phyloP scores from a whole-genome alignment of 1,140 invertebrate genomes.

The Lysiphlebus fabarum region DNA sequence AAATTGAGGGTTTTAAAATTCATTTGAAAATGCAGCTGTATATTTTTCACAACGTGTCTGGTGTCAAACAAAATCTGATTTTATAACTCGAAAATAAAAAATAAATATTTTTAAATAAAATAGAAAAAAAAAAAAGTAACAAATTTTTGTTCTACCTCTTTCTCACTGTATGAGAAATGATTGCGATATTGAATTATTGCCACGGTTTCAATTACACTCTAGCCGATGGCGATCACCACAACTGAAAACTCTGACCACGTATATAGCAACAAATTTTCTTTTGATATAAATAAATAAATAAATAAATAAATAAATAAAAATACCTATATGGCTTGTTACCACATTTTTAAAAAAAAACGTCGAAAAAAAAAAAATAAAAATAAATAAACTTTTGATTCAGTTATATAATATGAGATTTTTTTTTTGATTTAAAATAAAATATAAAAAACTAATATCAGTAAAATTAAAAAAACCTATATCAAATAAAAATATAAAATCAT shows the following conservation, averaged over 20 bases:
- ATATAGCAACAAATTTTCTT: conserved; percentile 23
- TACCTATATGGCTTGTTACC: conserved; percentile 24
- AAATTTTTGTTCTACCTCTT: conserved; percentile 1
- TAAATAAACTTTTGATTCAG: no score
- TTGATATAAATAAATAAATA: no score
- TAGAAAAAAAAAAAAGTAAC: conserved; percentile 18
- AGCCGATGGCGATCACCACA: conserved; percentile 16
- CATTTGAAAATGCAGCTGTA: conserved; percentile 15
- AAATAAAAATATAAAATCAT: no score
- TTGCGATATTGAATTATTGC: conserved; percentile 21
- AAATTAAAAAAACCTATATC: no score
- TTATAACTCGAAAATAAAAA: conserved; percentile 28
- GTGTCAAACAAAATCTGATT: conserved; percentile 46
- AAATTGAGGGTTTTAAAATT: no score
- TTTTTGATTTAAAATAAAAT: no score
- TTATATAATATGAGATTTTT: no score
- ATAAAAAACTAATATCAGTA: no score
- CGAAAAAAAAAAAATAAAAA: conserved; percentile 1
- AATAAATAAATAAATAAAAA: no score
- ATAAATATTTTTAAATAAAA: conserved; percentile 6
- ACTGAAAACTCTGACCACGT: conserved; percentile 27
- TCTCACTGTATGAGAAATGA: neutral
- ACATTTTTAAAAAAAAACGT: conserved; percentile 1
- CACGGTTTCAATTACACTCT: conserved; percentile 28
- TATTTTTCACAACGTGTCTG: conserved; percentile 30